Evolutionary conservation across 2,797 vertebrate genomes (phyloP), one percentile per base, ranked within the genome.

Genomic region (Silurus aristotelis): DNA sequence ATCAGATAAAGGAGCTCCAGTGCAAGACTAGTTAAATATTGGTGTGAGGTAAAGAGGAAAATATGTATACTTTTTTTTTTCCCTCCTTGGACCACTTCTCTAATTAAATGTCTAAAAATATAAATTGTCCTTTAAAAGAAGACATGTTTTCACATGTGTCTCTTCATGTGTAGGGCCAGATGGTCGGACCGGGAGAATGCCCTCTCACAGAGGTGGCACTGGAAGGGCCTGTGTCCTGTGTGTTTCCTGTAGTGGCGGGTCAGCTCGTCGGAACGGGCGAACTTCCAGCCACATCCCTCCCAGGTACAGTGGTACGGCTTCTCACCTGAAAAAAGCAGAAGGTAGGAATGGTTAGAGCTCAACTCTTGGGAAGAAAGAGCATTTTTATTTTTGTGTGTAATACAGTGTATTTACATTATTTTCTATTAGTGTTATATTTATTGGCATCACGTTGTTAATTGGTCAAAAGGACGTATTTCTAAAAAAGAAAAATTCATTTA

Each of bases 261-360:
- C 76, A 97, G 91, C 92, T 97, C 97, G 0, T 98, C 97, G 0
- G 97, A 98, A 81, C 97, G 91, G 89, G 97, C 97, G 22, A 98
- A 98, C 91, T 98, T 98, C 97, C 97, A 98, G 73, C 97, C 97
- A 70, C 97, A 98, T 87, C 97, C 97, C 84, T 98, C 97, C 97
- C 97, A 98, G 94, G 95, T 98, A 89, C 97, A 98, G 92, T 98
- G 97, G 90, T 98, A 98, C 0, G 97, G 97, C 87, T 98, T 98
- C 85, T 98, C 97, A 78, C 97, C 97, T 98, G 92, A 4, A 43
- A 48, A 89, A 52, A 52, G 4, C 22, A 81, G 8, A 14, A 61
- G 67, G 61, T 9, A 63, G 17, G 38, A 58, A 12, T 17, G 56
- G 67, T 80, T 68, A 79, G 38, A 20, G 12, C 10, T 14, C 38